Base-by-base conservation (phyloP, 2,113 vertebrate species). In the Sprattus sprattus region DNA sequence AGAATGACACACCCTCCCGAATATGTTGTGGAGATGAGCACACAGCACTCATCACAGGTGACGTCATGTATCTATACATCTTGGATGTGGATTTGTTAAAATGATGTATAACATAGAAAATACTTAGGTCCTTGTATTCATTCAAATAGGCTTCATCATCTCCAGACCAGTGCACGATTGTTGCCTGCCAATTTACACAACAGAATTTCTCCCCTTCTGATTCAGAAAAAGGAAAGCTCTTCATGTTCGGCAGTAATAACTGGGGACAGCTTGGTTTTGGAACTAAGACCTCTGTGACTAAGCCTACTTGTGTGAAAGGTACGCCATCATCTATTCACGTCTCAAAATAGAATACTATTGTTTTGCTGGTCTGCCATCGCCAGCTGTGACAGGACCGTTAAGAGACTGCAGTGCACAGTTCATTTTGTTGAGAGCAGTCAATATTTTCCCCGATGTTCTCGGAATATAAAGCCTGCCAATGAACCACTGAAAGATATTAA, bases 241-340 rank as follows among this genome's bases (percentile, higher is more conserved):
- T 97, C 88, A 93, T 98, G 96, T 99, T 99, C 8, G 98, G 98
- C 92, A 98, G 97, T 92, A 99, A 99, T 92, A 97, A 97, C 92
- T 99, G 97, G 97, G 98, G 98, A 71, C 98, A 99, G 32, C 95
- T 99, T 46, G 97, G 97, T 88, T 94, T 99, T 86, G 97, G 97
- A 85, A 96, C 96, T 89, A 98, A 96, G 90, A 90, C 88, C 82
- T 91, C 95, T 0, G 91, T 98, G 87, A 95, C 83, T 92, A 98
- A 96, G 88, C 98, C 98, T 86, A 99, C 97, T 0, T 97, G 97
- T 96, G 94, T 99, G 83, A 99, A 99, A 99, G 97, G 97, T 99
- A 78, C n/a, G 9, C 22, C 8, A 10, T 32, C 64, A 15, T 32
- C 25, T n/a, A 15, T 39, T 7, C 64, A 49, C 81, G 3, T 64